Conservation (phyloP, 2,113 vertebrate species). For the Herpailurus yagouaroundi region DNA sequence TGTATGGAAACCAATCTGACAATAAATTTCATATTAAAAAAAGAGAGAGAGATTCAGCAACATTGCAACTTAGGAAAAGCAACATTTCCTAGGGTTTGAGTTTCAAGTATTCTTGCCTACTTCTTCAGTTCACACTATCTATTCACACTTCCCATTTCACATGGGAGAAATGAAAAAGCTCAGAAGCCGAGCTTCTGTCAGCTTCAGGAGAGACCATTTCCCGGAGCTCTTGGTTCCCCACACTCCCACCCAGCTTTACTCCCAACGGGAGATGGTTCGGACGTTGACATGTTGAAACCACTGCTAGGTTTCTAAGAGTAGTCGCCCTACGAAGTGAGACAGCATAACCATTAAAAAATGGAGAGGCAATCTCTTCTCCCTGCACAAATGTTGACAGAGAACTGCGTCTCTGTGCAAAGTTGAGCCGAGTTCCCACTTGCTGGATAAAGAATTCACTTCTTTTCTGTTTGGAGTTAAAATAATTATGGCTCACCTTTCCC, state of each 20-base stretch:
- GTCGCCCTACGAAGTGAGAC: background rate
- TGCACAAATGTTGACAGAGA: background rate
- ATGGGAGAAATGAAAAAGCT: background rate
- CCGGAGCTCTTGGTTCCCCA: background rate
- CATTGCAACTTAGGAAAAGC: background rate
- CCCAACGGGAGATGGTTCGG: background rate
- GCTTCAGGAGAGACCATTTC: background rate
- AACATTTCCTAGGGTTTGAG: background rate
- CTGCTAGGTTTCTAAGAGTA: background rate
- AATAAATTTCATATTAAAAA: too few species aligned
- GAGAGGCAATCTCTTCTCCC: background rate
- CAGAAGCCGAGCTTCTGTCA: background rate
- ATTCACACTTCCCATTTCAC: background rate
- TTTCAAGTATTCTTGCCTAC: background rate
- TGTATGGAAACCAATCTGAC: too few species aligned
- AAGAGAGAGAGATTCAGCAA: background rate
- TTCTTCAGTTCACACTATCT: background rate
- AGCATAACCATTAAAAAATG: background rate
- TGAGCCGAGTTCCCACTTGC: background rate
- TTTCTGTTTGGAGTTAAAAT: constrained; percentile 19
- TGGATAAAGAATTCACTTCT: background rate
- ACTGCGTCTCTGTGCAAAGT: background rate
- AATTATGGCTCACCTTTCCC: background rate
- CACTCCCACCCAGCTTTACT: background rate
- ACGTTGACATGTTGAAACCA: background rate